Base-by-base conservation (phyloP, 2,888 invertebrate species). In the Hirtodrosophila confusa region DNA sequence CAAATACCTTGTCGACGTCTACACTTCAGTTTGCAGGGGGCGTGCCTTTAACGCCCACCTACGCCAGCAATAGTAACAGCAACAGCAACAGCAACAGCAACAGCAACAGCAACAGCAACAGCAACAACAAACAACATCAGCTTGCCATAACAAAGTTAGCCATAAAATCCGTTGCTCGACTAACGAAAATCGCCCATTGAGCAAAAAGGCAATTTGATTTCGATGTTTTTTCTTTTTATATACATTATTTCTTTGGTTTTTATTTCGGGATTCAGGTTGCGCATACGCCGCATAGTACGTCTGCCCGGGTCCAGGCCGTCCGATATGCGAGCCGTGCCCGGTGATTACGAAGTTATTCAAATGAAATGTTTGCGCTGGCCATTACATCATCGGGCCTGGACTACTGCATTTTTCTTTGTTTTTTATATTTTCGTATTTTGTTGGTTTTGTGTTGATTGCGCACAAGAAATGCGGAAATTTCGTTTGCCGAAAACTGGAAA, bases 341-440 rank as follows among this genome's bases (percentile, higher is more conserved):
- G 65, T 85, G 80, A 85, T 79, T 84, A 78, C 78, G 57, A 77
- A 78, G 78, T 80, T 84, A 82, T 85, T 82, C 85, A 85, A 77
- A 77, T 85, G 82, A 84, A 86, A 74, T 86, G 80, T 74, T 76
- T 74, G 65, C 57, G 58, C 69, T 65, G 80, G 53, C 80, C 75
- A 80, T 80, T 80, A 80, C 84, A 75, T 83, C 80, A 80, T 78
- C 61, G 45, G 45, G 44, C 43, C 58, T 31, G 40, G 39, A 53
- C 66, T 70, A 70, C 70, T 67, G 69, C 67, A 75, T 58, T 69
- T 63, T 67, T 12, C 17, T 12, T 17, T 27, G 27, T 6, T 2
- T 27, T 27, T 27, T 27, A 27, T 27, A 27, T 27, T 56, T 49
- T 40, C 12, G 31, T 39, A 29, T 23, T 41, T 48, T 57, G 29